Evolutionary conservation across 2,888 invertebrate genomes (phyloP), one percentile per base, ranked within the genome.

Genomic region (Eurois occulta): DNA sequence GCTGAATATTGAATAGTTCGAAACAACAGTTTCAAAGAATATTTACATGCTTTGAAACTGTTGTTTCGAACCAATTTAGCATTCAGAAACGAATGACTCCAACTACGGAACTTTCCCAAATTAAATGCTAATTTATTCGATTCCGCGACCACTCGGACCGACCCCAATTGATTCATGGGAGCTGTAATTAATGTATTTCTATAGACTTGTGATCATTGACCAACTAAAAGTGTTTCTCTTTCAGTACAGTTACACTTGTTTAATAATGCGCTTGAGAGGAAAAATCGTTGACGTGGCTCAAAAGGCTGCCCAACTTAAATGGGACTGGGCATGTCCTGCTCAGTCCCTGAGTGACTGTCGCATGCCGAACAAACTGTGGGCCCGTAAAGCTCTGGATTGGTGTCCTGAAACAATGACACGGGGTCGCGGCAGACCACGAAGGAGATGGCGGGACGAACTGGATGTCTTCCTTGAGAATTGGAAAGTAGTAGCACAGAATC

Each of bases 111-210:
- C 41, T 3, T n/a, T 8, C 21, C 43, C 41, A 64, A 83, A 68
- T 77, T 55, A 64, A 68, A 69, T 83, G 69, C 46, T 78, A 83
- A 83, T 83, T 83, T 6, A 80, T 83, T 83, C 70, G 41, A 35
- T 18, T 24, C 41, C 90, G 90, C 88, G 72, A 2, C 58, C 48
- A 86, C 43, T 10, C 2, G 62, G 21, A 74, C 81, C 69, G 41
- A 84, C 84, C 79, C 38, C 18, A 62, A 72, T 72, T 70, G 71
- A 74, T 76, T 84, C 81, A 90, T 89, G 73, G 86, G 81, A 83
- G 78, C 55, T 72, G 77, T 88, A 88, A 91, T 91, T 89, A 88
- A 90, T 88, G 86, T 85, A 85, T 87, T 87, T 88, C 85, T 87
- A 88, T 84, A 81, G 84, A 67, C 73, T 75, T 70, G 68, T 68